These are phyloP conservation scores for Drusus annulatus DNA, from an alignment of 1,140 invertebrate genomes.

Conservation along the genomic window DNA sequence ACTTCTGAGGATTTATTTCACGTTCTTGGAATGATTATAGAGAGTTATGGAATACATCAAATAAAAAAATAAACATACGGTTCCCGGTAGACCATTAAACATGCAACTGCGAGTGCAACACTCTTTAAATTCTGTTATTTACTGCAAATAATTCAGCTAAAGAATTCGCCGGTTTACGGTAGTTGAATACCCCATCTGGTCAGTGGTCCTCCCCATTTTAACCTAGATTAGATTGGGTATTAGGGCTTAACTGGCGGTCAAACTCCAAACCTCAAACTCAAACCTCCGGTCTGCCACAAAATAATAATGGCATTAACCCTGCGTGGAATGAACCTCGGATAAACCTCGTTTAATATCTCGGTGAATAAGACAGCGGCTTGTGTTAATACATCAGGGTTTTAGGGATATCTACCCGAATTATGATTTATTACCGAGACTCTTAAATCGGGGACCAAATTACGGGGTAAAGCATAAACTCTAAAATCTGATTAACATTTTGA, in stretches of 20 bases:
- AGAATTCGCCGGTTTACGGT: background rate
- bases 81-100: no score
- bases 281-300: constrained; percentile 23
- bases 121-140: no score
- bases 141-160: no score
- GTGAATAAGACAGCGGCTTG: background rate
- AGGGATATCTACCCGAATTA: constrained; percentile 10
- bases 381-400: constrained; percentile 22
- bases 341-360: constrained; percentile 8
- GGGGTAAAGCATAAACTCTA: constrained; percentile 52
- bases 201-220: constrained; percentile 51
- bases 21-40: no score
- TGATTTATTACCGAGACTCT: constrained; percentile 53
- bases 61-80: no score
- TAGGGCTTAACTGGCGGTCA: constrained; percentile 40
- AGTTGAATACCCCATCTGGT: constrained; percentile 17
- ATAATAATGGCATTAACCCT: constrained; percentile 36
- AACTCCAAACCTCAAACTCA: background rate
- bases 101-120: no score
- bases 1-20: no score
- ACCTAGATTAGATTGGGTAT: constrained; percentile 52
- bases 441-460: constrained; percentile 55
- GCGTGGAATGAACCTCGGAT: background rate
- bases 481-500: constrained; percentile 51
- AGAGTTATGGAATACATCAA: no score